Evolutionary conservation across 2,113 vertebrate species (phyloP), one percentile per base, ranked within the genome.

Genomic region (Macrotus californicus): DNA sequence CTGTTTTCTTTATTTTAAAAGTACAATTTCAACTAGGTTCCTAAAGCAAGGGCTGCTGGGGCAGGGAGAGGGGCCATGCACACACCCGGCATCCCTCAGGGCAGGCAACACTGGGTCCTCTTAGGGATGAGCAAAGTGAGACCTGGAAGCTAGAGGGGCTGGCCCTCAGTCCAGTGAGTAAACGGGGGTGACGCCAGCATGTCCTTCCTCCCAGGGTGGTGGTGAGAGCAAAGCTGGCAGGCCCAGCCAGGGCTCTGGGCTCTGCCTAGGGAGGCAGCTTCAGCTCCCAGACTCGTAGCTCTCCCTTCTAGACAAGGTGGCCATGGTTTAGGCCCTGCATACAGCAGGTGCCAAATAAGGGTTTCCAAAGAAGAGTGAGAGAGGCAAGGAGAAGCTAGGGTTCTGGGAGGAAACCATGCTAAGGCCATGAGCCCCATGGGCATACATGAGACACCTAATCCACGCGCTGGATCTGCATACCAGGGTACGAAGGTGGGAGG

Each of bases 311-410:
- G 56, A 8, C 0, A 4, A 11, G 36, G 39, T 36, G n/a, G 31
- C 48, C 36, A 24, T 7, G 46, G 56, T 16, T 29, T 11, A n/a
- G 64, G n/a, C 19, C n/a, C 46, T 52, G 56, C 6, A n/a, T 0
- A 52, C 26, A 26, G 43, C 43, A n/a, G 36, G 15, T 7, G 18
- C 21, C 86, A 66, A 43, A 36, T 2, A 29, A 2, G 22, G 7
- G 29, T 31, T 11, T 36, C 43, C 85, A 22, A 59, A 75, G 18
- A 29, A 3, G n/a, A 18, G 22, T 4, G 83, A 56, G 10, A 81
- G 66, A 7, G 36, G 21, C 61, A 39, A 79, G 36, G 26, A 10
- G 1, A 0, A 29, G 21, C 0, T 26, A 0, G 3, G 14, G 15
- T 1, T 26, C 26, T 0, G 8, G 22, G 50, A 39, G 52, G 39